A percentile compares a stretch with the other conserved stretches of the same genome.
These are phyloP conservation scores for Drosophila sordidula DNA, from an alignment of 2,888 invertebrate genomes.

Conservation along the genomic window DNA sequence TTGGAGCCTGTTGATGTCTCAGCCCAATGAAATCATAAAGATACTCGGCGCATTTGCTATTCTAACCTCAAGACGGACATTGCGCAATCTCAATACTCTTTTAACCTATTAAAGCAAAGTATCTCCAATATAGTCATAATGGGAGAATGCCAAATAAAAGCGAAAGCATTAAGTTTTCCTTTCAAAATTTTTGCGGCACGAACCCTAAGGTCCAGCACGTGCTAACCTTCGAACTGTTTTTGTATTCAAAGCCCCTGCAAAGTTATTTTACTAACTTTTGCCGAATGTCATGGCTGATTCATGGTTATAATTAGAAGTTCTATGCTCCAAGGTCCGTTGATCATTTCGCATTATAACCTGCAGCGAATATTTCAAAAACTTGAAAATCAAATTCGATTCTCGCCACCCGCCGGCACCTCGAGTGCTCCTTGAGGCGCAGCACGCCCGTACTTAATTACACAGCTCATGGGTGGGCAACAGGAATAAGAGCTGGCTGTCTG, in stretches of 20 bases:
- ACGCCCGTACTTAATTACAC: constrained; percentile 71
- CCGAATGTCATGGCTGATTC: constrained; percentile 30
- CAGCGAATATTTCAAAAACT: constrained; percentile 28
- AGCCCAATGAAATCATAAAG: neutral
- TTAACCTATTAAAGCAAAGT: no score
- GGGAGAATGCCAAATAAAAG: neutral
- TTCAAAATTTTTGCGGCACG: neutral
- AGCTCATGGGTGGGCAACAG: constrained; percentile 41
- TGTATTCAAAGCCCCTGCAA: constrained; percentile 2
- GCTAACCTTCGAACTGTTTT: neutral
- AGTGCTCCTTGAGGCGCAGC: constrained; percentile 52
- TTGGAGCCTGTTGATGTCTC: constrained; percentile 32
- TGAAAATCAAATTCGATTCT: constrained; percentile 36
- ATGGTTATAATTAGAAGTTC: constrained; percentile 48
- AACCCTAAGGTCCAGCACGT: constrained; percentile 15
- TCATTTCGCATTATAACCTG: constrained; percentile 36
- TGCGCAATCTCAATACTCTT: no score
- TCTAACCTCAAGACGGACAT: no score
- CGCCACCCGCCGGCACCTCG: constrained; percentile 17
- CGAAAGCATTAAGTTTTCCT: neutral
- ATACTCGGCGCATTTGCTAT: neutral
- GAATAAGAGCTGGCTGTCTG: constrained; percentile 3
- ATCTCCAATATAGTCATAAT: no score
- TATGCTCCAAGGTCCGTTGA: constrained; percentile 33
- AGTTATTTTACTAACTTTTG: constrained; percentile 21